A percentile compares a stretch with the other conserved stretches of the same genome.
phyloP scores from a whole-genome alignment of 2,797 vertebrate genomes.

The Cygnus olor region DNA sequence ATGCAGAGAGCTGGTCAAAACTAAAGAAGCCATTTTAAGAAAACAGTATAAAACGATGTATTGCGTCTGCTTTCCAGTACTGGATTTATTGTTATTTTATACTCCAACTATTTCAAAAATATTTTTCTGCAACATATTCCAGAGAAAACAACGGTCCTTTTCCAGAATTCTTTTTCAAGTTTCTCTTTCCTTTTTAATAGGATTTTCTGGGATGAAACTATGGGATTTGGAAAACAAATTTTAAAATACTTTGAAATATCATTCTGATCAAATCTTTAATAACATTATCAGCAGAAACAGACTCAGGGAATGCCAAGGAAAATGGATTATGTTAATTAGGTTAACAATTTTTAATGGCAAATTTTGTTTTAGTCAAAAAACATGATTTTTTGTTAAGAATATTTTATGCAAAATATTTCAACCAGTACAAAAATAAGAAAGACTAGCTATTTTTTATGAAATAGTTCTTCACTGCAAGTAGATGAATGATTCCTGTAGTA shows the following conservation, averaged over 20 bases:
- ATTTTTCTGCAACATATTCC: neutral
- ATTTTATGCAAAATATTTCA: constrained; percentile 25
- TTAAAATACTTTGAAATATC: neutral
- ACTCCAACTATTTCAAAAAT: neutral
- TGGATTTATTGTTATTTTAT: neutral
- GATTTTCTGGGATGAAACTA: neutral
- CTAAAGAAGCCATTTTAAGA: constrained; percentile 15
- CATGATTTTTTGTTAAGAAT: neutral
- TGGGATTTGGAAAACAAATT: constrained; percentile 12
- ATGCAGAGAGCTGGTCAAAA: constrained; percentile 1
- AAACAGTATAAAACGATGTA: neutral
- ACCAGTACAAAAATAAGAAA: neutral
- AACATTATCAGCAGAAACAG: constrained; percentile 37
- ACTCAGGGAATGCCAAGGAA: neutral
- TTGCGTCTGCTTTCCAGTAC: neutral
- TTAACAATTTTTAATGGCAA: constrained; percentile 28
- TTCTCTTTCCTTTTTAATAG: neutral
- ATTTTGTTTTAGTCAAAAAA: neutral
- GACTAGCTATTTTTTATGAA: neutral
- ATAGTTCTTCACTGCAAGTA: neutral
- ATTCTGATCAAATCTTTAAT: constrained; percentile 38
- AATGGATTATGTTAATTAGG: constrained; percentile 45
- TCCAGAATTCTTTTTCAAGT: neutral
- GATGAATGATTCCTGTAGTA: neutral
- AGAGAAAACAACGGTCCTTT: neutral